Conservation (phyloP, 2,797 vertebrate species). For the Syndactyla subalaris region DNA sequence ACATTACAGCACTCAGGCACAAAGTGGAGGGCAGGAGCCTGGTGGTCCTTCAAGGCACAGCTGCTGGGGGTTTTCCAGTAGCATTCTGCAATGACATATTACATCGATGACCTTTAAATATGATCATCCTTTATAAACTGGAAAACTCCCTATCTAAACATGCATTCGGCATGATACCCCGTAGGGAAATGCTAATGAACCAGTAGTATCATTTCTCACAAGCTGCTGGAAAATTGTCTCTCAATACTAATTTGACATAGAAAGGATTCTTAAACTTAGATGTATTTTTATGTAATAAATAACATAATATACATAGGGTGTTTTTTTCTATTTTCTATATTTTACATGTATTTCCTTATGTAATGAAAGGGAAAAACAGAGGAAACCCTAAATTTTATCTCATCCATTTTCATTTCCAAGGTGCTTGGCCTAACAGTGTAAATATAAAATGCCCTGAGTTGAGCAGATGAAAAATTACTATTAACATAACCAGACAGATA, state of each 20-base stretch:
- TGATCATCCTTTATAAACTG: neutral
- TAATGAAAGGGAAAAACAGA: neutral
- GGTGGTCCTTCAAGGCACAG: neutral
- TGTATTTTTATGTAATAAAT: neutral
- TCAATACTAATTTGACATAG: neutral
- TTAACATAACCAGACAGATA: neutral
- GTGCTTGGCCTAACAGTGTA: neutral
- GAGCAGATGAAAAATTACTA: neutral
- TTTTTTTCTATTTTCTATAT: neutral
- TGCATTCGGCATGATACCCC: accelerated
- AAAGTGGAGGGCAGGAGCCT: neutral
- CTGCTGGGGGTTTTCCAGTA: neutral
- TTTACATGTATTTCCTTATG: neutral
- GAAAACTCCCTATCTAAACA: neutral
- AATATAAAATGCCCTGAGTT: neutral
- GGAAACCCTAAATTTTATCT: neutral
- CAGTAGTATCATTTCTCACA: neutral
- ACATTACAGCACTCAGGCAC: neutral
- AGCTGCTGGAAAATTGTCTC: neutral
- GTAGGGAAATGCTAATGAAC: accelerated
- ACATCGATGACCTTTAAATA: neutral
- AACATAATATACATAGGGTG: neutral
- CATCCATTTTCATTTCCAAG: neutral
- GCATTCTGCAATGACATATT: neutral
- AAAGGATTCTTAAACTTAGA: neutral